phyloP scores from a whole-genome alignment of 2,113 vertebrate genomes.

The Istiophorus platypterus region DNA sequence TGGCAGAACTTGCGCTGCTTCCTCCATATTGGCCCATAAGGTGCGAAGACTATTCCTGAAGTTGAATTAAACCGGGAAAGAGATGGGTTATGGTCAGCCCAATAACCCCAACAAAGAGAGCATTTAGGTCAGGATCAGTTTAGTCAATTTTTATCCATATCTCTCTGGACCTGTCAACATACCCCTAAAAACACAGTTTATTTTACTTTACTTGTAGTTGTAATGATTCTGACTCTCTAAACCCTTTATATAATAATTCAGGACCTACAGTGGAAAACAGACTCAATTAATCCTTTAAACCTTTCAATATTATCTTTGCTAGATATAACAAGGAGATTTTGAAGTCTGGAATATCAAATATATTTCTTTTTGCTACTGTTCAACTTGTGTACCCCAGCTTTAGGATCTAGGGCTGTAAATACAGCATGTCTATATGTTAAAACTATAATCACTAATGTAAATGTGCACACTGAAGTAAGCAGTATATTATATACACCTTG shows the following conservation, averaged over 20 bases:
- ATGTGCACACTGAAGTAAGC: background rate
- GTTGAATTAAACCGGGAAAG: conserved; percentile 40
- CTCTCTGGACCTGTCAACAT: background rate
- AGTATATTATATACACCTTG: background rate
- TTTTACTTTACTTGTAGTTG: background rate
- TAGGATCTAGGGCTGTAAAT: background rate
- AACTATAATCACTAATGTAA: background rate
- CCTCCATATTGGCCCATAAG: conserved; percentile 91
- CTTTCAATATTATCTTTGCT: no score
- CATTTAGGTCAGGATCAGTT: background rate
- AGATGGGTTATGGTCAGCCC: background rate
- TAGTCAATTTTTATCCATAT: background rate
- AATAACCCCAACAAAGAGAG: background rate
- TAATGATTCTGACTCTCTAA: background rate
- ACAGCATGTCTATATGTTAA: background rate
- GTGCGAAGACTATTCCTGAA: conserved; percentile 95
- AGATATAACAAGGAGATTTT: background rate
- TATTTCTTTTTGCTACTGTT: no score
- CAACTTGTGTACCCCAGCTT: background rate
- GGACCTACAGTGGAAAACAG: no score
- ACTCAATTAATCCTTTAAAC: background rate
- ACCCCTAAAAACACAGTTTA: background rate
- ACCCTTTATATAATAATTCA: background rate
- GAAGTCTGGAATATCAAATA: background rate
- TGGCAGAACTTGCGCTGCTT: conserved; percentile 96